These are phyloP conservation scores for Cotesia chilonis DNA, from an alignment of 1,140 invertebrate species.

Conservation along the genomic window DNA sequence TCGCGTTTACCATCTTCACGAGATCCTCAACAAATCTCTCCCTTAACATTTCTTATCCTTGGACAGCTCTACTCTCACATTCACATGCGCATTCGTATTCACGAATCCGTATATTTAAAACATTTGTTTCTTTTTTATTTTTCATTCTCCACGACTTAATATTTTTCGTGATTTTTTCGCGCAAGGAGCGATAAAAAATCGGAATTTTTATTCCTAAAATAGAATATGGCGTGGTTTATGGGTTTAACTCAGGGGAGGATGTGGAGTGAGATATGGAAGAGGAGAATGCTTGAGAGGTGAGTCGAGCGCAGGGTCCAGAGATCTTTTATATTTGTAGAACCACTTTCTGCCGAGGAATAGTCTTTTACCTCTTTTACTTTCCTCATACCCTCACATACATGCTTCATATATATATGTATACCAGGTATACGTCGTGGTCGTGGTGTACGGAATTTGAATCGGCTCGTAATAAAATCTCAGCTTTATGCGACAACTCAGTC, in stretches of 20 bases:
- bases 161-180: constrained; percentile 30
- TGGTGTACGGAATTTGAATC: constrained; percentile 62
- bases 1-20: constrained; percentile 55
- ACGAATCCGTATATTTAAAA: constrained; percentile 12
- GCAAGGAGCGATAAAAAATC: constrained; percentile 42
- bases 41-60: constrained; percentile 41
- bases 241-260: constrained; percentile 33
- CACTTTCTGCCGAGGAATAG: constrained; percentile 21
- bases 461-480: constrained; percentile 63
- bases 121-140: neutral
- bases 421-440: constrained; percentile 39
- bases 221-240: constrained; percentile 51
- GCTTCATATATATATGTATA: constrained; percentile 16
- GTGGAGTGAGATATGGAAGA: neutral
- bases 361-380: constrained; percentile 30
- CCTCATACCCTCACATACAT: constrained; percentile 25
- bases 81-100: constrained; percentile 15
- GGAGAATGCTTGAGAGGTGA: too few species aligned
- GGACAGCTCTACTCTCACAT: constrained; percentile 21
- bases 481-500: constrained; percentile 60
- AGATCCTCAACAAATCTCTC: constrained; percentile 53
- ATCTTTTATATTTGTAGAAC: constrained; percentile 37
- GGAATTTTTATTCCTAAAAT: constrained; percentile 52
- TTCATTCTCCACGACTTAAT: constrained; percentile 42
- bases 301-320: neutral